These are phyloP conservation scores for Myodes glareolus DNA, from an alignment of 2,113 vertebrate species.

Conservation along the genomic window DNA sequence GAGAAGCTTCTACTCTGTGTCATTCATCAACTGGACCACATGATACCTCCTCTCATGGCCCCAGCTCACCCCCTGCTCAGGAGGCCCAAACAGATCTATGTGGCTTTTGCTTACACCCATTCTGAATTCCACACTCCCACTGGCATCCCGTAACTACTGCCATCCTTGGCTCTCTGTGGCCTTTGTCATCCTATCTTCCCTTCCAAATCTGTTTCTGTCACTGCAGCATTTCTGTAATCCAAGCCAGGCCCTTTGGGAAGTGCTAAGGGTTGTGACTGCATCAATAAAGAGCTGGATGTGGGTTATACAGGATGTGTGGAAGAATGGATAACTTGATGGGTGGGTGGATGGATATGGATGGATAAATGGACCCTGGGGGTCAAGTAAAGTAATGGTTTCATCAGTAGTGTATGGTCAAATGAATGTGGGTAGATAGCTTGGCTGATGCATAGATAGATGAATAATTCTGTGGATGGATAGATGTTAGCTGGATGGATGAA, in stretches of 20 bases:
- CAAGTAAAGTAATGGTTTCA: background rate
- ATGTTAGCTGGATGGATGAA: background rate
- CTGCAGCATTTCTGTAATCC: background rate
- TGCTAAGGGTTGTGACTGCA: background rate
- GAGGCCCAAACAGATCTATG: background rate
- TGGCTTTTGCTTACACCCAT: background rate
- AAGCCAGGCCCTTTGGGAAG: background rate
- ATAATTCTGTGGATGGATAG: background rate
- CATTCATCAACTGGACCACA: background rate
- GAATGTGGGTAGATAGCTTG: background rate
- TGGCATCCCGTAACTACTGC: accelerated
- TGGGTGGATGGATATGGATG: accelerated
- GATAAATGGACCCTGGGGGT: background rate
- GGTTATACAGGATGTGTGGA: background rate
- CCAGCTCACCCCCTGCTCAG: background rate
- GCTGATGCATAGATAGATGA: background rate
- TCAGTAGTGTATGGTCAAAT: background rate
- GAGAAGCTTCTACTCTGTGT: background rate
- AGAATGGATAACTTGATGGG: background rate
- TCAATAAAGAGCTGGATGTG: background rate
- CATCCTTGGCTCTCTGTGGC: background rate
- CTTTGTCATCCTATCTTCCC: background rate
- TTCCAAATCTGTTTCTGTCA: background rate
- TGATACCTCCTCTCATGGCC: background rate
- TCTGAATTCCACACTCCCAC: background rate